Evolutionary conservation across 2,888 invertebrate genomes (phyloP), one percentile per base, ranked within the genome.

Genomic region (Scaptomyza flava): DNA sequence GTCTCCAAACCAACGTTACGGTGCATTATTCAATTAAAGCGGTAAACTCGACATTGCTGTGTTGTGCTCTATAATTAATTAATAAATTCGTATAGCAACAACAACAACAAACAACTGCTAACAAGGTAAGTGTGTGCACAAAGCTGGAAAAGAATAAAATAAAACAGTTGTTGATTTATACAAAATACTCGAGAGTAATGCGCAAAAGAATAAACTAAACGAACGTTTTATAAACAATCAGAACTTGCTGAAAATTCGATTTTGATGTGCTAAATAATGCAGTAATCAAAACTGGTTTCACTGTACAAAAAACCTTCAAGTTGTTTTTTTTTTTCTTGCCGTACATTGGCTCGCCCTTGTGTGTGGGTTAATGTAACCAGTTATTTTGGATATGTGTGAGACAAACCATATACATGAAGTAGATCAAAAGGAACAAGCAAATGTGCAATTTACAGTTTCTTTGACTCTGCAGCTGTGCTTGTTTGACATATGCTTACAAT

Each of bases 81-180:
- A 68, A 67, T 51, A 72, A 64, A 63, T 51, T 58, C 61, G 46
- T 64, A 72, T 27, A 56, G 65, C 36, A 12, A 60, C 64, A 74
- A 64, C 61, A 67, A 64, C 20, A 45, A 46, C 17, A 17, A 17
- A 17, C 17, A 17, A 17, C 17, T 17, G 17, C 17, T 17, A 17
- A 73, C 76, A 61, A 81, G 87, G 85, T 87, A 76, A 82, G 81
- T 76, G 64, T 31, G 76, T 70, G 58, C 41, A 34, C n/a, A 33
- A 20, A 14, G 31, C 43, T 11, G 11, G 30, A 9, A 45, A 46
- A n/a, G 36, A 54, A 51, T 5, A 14, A 43, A 51, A 47, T 48
- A 53, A 61, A 12, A 23, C 23, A 50, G 3, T 9, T 45, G 31
- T 11, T 33, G 11, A 20, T 45, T 41, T 41, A 17, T 17, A 53